These are phyloP conservation scores for Arctopsyche grandis DNA, from an alignment of 1,140 invertebrate species.

Conservation along the genomic window DNA sequence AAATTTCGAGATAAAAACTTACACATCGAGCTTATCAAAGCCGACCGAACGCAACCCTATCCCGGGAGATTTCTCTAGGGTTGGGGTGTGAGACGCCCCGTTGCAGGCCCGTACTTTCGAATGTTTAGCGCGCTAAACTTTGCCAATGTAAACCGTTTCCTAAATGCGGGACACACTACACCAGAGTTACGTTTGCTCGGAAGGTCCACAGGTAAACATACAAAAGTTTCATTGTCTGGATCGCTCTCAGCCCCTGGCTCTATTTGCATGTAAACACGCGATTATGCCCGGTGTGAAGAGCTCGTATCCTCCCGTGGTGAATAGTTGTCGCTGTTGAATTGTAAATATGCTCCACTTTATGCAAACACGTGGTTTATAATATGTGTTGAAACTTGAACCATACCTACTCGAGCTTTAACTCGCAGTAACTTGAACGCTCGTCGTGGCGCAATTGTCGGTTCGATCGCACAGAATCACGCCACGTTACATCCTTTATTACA, in stretches of 20 bases:
- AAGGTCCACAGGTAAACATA: conserved; percentile 37
- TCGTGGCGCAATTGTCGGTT: neutral
- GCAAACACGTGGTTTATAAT: neutral
- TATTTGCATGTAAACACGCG: conserved; percentile 38
- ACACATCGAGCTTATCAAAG: no score
- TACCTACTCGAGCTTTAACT: neutral
- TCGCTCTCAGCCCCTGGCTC: neutral
- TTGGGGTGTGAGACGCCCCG: no score
- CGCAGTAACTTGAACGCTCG: neutral
- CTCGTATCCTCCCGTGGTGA: conserved; percentile 10
- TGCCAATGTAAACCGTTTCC: neutral
- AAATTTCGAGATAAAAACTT: no score
- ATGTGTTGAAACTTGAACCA: conserved; percentile 4
- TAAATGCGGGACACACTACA: neutral
- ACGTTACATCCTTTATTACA: no score
- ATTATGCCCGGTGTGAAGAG: neutral
- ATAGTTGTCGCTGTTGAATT: conserved; percentile 38
- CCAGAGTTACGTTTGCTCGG: neutral
- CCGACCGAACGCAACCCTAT: no score
- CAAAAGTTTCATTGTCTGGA: conserved; percentile 39
- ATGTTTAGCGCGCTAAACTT: neutral
- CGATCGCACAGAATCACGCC: neutral
- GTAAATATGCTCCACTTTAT: conserved; percentile 28
- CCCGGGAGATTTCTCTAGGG: no score
- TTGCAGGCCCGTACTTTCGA: neutral